phyloP scores from a whole-genome alignment of 2,113 vertebrate genomes.

The Otolemur garnettii region DNA sequence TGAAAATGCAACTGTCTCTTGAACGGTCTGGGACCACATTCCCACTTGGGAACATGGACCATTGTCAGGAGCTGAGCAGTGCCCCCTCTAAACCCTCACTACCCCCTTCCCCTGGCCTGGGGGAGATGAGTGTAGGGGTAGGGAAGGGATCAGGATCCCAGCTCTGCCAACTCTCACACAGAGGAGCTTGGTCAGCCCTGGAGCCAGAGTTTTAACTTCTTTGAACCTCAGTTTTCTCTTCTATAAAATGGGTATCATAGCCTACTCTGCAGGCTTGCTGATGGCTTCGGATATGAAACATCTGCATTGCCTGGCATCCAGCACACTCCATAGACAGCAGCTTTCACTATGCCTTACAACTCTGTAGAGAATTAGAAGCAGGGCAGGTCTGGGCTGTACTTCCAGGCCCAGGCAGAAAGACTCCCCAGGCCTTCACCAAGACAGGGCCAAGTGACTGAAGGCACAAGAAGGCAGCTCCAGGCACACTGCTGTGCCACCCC shows the following conservation, averaged over 20 bases:
- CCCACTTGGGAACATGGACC: neutral
- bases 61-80: rapidly evolving
- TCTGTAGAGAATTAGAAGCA: neutral
- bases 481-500: neutral
- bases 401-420: neutral
- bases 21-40: neutral
- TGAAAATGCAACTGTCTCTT: neutral
- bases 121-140: too few relatives aligned
- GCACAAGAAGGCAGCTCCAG: neutral
- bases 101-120: neutral
- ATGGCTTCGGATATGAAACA: neutral
- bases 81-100: neutral
- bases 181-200: neutral
- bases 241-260: neutral
- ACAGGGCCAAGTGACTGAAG: rapidly evolving
- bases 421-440: neutral
- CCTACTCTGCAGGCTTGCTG: neutral
- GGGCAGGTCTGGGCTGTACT: neutral
- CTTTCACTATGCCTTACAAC: neutral
- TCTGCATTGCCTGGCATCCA: neutral
- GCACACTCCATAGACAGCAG: neutral
- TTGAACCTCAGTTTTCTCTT: neutral
- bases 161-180: neutral
- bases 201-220: neutral
- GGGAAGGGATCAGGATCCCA: neutral